Evolutionary conservation across 2,113 vertebrate species (phyloP).

Genomic region (Hipposideros armiger): DNA sequence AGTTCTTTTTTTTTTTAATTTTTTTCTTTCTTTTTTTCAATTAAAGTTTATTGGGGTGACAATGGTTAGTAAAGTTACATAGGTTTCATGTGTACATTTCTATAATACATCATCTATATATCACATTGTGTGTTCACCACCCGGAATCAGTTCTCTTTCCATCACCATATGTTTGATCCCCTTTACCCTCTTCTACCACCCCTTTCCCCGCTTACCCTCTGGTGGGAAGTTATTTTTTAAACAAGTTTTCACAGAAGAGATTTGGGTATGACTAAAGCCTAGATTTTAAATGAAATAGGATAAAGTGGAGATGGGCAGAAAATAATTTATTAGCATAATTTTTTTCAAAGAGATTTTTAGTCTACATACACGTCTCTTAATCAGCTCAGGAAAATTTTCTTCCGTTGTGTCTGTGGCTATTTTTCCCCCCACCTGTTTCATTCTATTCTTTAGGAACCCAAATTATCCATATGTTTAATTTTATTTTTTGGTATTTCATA

Average conservation of each 20-base stretch:
- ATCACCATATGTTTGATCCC: too few species aligned
- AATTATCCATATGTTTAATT: background rate
- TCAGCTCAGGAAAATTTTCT: conserved; percentile 13
- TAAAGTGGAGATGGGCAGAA: background rate
- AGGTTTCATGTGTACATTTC: too few species aligned
- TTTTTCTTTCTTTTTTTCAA: too few species aligned
- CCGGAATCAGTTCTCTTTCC: too few species aligned
- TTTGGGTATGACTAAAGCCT: background rate
- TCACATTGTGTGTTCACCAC: too few species aligned
- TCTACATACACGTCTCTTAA: background rate
- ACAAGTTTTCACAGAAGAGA: background rate
- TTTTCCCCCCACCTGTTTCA: background rate
- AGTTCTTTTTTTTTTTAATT: too few species aligned
- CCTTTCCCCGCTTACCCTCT: too few species aligned
- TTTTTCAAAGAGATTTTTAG: background rate
- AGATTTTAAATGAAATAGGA: background rate
- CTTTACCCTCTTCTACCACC: too few species aligned
- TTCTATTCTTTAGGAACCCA: background rate
- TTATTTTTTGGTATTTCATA: conserved; percentile 3
- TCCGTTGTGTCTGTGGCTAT: background rate
- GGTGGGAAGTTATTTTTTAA: background rate
- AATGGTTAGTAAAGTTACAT: too few species aligned
- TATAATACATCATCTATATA: too few species aligned
- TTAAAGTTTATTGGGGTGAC: too few species aligned
- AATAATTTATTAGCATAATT: background rate